phyloP scores from a whole-genome alignment of 2,797 vertebrate genomes.

The Odontamblyopus rebecca region DNA sequence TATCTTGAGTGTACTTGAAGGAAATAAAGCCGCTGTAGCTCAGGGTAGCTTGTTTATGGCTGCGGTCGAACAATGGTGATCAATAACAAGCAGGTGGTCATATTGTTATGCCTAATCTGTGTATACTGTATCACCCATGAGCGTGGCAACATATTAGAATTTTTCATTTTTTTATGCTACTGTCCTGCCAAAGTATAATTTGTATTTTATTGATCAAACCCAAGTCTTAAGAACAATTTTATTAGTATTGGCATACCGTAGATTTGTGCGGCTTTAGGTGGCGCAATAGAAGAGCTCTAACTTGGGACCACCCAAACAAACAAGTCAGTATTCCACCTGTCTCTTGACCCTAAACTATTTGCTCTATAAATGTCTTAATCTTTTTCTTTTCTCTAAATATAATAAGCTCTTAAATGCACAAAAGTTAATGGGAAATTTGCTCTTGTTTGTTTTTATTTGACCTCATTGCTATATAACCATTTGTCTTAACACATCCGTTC shows the following conservation, averaged over 20 bases:
- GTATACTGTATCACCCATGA: slow-evolving; percentile 8
- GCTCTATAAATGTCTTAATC: slow-evolving; percentile 17
- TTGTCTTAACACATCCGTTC: slow-evolving; percentile 75
- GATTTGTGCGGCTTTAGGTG: slow-evolving; percentile 43
- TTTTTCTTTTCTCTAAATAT: slow-evolving; percentile 40
- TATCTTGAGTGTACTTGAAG: not conserved
- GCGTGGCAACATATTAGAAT: slow-evolving; percentile 11
- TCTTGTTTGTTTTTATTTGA: slow-evolving; percentile 45
- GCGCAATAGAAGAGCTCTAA: slow-evolving; percentile 23
- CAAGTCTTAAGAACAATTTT: slow-evolving; percentile 1
- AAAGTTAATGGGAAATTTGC: slow-evolving; percentile 32
- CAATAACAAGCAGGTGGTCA: not conserved
- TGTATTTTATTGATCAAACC: slow-evolving; percentile 27
- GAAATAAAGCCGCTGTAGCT: not conserved
- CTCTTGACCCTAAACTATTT: slow-evolving; percentile 11
- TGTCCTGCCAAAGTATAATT: slow-evolving; percentile 46
- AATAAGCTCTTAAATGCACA: slow-evolving; percentile 51
- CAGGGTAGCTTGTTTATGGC: not conserved
- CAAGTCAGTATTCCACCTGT: slow-evolving; percentile 47
- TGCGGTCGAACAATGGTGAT: not conserved
- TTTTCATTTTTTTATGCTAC: slow-evolving; percentile 30
- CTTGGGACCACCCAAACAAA: slow-evolving; percentile 21
- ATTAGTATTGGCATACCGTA: slow-evolving; percentile 20
- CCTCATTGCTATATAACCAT: slow-evolving; percentile 51
- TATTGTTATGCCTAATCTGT: not conserved